A percentile compares a stretch with the other conserved stretches of the same genome.
phyloP scores from a whole-genome alignment of 2,113 vertebrate genomes.

The Callopanchax toddi region DNA sequence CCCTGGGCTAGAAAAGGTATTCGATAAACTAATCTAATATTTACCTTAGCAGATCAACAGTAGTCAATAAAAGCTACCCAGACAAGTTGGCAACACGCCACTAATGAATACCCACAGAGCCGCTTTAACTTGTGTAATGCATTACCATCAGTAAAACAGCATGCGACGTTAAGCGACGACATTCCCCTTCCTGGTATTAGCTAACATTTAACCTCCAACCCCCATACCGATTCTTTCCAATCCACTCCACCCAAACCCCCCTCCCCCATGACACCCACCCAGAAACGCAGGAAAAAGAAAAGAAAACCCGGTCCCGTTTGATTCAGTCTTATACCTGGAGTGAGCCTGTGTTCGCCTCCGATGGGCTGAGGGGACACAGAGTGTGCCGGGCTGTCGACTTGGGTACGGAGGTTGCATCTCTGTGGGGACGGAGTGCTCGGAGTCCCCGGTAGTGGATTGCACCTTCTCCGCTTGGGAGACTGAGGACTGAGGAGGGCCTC shows the following conservation, averaged over 20 bases:
- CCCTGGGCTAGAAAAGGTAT: neutral
- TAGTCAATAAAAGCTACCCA: conserved; percentile 7
- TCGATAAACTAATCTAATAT: neutral
- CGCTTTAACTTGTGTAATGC: neutral
- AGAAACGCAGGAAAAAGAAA: conserved; percentile 48
- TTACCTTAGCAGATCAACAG: conserved; percentile 6
- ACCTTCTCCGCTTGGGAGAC: conserved; percentile 89
- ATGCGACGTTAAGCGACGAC: conserved; percentile 16
- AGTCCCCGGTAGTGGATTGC: conserved; percentile 86
- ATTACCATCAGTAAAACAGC: neutral
- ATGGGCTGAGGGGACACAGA: conserved; percentile 73
- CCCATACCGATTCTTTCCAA: conserved; percentile 62
- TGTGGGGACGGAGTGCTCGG: conserved; percentile 82
- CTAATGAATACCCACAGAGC: neutral
- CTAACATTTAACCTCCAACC: conserved; percentile 67
- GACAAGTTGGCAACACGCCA: conserved; percentile 6
- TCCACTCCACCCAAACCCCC: conserved; percentile 77
- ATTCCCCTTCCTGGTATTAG: conserved; percentile 41
- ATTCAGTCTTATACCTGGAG: conserved; percentile 75
- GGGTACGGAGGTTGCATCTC: conserved; percentile 83
- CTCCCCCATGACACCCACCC: conserved; percentile 73
- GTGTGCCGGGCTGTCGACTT: conserved; percentile 77
- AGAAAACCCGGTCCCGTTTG: neutral
- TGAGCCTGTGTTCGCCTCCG: conserved; percentile 82
- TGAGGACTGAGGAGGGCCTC: conserved; percentile 91